Evolutionary conservation across 1,140 invertebrate species (phyloP).

Genomic region (Bombus difficillimus): DNA sequence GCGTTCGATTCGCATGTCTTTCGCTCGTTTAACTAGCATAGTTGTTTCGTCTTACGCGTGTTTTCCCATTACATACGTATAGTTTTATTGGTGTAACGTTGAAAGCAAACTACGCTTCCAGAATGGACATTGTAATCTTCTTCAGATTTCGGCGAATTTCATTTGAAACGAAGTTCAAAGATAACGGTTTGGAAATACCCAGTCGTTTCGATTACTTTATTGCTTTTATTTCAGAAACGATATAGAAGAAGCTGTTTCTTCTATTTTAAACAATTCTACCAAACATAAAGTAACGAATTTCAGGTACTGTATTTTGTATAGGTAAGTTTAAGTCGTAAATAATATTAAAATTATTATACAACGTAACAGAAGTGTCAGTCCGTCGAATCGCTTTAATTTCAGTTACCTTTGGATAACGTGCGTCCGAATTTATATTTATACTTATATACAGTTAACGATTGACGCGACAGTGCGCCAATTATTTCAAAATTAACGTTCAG

Average conservation of each 20-base stretch:
- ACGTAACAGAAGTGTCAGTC: fast-evolving
- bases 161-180: neutral
- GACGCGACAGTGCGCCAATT: no score
- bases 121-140: neutral
- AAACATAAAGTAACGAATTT: no score
- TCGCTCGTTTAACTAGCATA: neutral
- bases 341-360: no score
- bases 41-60: no score
- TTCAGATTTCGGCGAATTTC: no score
- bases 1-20: neutral
- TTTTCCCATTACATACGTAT: neutral
- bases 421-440: no score
- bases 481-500: no score
- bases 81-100: neutral
- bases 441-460: no score
- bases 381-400: fast-evolving
- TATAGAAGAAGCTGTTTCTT: no score
- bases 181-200: neutral
- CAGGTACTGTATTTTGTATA: fast-evolving
- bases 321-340: fast-evolving
- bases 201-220: neutral
- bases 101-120: neutral
- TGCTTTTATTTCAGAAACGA: neutral
- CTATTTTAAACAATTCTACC: no score
- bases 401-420: no score